Conservation (phyloP, 2,113 vertebrate species). For the Numenius arquata region DNA sequence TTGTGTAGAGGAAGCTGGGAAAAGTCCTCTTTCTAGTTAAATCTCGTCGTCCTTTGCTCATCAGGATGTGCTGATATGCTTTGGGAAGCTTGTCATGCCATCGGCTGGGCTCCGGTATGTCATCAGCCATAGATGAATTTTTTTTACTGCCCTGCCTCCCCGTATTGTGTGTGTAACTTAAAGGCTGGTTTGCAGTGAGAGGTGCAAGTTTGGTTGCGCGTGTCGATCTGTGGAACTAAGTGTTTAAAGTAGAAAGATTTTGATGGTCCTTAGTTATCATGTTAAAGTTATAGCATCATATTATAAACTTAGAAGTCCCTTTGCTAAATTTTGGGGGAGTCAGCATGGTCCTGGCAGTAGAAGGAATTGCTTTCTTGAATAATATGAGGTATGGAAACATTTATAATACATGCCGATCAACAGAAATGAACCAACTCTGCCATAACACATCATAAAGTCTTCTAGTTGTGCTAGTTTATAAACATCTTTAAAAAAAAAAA, state of each 20-base stretch:
- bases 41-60: neutral
- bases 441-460: fast-evolving
- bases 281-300: neutral
- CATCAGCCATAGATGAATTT: neutral
- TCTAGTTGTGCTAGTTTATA: neutral
- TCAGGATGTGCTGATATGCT: neutral
- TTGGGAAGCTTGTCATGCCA: neutral
- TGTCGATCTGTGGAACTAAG: neutral
- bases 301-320: neutral
- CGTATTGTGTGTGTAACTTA: too few species aligned
- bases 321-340: neutral
- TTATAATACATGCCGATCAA: neutral
- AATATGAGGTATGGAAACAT: fast-evolving
- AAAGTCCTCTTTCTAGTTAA: neutral
- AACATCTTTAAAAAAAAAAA: neutral
- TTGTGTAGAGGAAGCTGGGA: neutral
- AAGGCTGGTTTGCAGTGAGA: neutral
- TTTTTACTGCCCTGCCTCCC: neutral
- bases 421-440: neutral
- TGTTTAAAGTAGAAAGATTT: neutral
- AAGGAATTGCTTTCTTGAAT: neutral
- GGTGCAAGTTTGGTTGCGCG: neutral
- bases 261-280: neutral
- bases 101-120: neutral
- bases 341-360: neutral